Base-by-base conservation (phyloP, 1,140 invertebrate genomes). In the Aphelenchoides fujianensis region DNA sequence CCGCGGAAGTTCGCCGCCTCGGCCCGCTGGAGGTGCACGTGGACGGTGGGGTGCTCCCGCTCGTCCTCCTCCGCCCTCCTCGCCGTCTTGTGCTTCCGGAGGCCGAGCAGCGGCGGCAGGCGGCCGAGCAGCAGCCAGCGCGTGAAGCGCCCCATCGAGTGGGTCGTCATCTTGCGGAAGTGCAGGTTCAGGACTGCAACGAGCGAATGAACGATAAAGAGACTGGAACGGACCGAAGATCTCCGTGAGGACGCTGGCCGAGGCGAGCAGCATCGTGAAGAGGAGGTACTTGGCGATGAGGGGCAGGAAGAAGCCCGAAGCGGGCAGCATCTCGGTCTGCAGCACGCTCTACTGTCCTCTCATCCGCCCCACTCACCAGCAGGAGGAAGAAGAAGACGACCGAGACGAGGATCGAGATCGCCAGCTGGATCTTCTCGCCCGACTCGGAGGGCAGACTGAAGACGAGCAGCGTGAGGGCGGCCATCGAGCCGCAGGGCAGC, bases 241-340 rank as follows among this genome's bases (percentile, higher is more conserved):
- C 28, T 95, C 97, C 73, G 97, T 93, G 85, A 95, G 94, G 86
- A 97, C 97, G 30, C 95, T 97, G 37, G 97, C 87, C 48, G 95
- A 98, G 67, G 98, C 95, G 72, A 98, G 90, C 80, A 98, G 95
- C 94, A 98, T 97, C 62, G 96, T 96, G 85, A 99, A 99, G 83
- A 98, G 89, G 48, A 98, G 89, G 88, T 98, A 98, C 88, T 98
- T 98, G 71, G 95, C 95, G 34, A 80, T 80, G n/a, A 99, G 88
- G 27, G 96, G 95, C 35, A 99, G 93, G 34, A 96, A 94, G 71
- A 97, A 88, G n/a, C 93, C 96, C 31, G 95, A 98, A 3, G 96
- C 95, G 5, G 96, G 95, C 80, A 98, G 97, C 78, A 97, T 97
- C 87, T 95, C 78, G 95, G 69, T 92, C 93, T 67, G 23, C 52